Evolutionary conservation across 2,888 invertebrate genomes (phyloP).

Genomic region (Agriopis leucophaearia): DNA sequence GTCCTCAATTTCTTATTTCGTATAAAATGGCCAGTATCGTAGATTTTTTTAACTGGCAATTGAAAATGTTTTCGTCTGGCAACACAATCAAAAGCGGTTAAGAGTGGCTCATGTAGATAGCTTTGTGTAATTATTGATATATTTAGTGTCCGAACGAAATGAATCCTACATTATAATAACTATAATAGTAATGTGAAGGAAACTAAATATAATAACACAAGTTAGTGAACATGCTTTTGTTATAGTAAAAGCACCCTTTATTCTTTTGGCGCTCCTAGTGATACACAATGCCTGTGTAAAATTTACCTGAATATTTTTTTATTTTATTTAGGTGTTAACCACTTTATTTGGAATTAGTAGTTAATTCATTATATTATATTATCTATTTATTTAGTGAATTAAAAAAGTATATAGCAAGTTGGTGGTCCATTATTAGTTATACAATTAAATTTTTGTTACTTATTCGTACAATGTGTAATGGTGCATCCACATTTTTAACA

Average conservation of each 20-base stretch:
- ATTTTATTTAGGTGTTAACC: constrained; percentile 48
- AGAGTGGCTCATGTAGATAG: constrained; percentile 85
- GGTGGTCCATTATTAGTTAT: constrained; percentile 47
- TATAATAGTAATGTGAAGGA: constrained; percentile 65
- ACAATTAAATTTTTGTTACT: constrained; percentile 39
- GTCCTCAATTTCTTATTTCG: constrained; percentile 23
- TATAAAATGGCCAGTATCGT: constrained; percentile 35
- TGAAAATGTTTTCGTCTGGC: constrained; percentile 52
- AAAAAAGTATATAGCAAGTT: constrained; percentile 45
- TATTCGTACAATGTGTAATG: constrained; percentile 15
- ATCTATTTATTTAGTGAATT: constrained; percentile 80
- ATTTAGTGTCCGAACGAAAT: constrained; percentile 81
- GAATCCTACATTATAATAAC: constrained; percentile 60
- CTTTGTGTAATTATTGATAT: constrained; percentile 85
- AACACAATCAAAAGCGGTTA: constrained; percentile 63
- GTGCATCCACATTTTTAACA: not conserved
- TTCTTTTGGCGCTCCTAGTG: constrained; percentile 71
- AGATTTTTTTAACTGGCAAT: constrained; percentile 35
- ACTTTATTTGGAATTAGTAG: constrained; percentile 71
- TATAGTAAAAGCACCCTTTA: constrained; percentile 66
- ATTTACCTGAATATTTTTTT: constrained; percentile 66
- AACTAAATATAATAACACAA: constrained; percentile 58
- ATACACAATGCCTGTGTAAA: constrained; percentile 63
- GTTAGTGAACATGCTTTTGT: constrained; percentile 64
- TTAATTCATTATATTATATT: constrained; percentile 78